These are phyloP conservation scores for Amphipyra tragopoginis DNA, from an alignment of 2,888 invertebrate species.

Conservation along the genomic window DNA sequence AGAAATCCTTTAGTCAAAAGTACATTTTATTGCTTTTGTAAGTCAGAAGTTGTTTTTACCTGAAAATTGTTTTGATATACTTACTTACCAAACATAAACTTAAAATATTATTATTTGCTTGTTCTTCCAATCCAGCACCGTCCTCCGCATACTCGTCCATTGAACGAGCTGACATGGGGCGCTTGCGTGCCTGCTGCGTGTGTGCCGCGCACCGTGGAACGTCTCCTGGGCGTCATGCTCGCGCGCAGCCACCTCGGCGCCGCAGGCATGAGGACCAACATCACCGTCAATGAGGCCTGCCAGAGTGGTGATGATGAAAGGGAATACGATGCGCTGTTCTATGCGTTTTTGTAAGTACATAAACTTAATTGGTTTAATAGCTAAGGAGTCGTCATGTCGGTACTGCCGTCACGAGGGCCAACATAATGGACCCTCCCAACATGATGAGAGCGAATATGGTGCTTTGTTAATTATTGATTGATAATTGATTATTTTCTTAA, in stretches of 20 bases:
- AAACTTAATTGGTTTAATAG: too few relatives aligned
- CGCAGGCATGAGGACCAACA: slow-evolving; percentile 75
- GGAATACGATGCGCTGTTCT: slow-evolving; percentile 71
- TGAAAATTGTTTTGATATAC: too few relatives aligned
- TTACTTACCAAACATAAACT: too few relatives aligned
- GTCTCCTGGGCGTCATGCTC: slow-evolving; percentile 73
- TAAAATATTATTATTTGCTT: neutral
- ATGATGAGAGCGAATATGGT: too few relatives aligned
- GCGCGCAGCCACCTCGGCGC: slow-evolving; percentile 80
- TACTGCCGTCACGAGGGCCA: too few relatives aligned
- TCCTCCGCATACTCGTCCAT: slow-evolving; percentile 71
- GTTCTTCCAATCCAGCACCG: slow-evolving; percentile 63
- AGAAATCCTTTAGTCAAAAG: too few relatives aligned
- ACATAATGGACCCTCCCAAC: too few relatives aligned
- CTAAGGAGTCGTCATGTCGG: too few relatives aligned
- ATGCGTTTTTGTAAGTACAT: slow-evolving; percentile 78
- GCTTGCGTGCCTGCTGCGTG: slow-evolving; percentile 88
- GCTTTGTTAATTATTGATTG: too few relatives aligned
- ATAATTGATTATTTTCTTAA: neutral
- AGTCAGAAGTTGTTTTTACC: too few relatives aligned
- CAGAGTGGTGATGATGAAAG: slow-evolving; percentile 68
- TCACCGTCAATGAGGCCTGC: slow-evolving; percentile 73
- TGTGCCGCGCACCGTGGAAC: slow-evolving; percentile 72
- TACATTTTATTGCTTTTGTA: too few relatives aligned
- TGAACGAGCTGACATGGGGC: slow-evolving; percentile 87